Evolutionary conservation across 2,888 invertebrate species (phyloP), one percentile per base, ranked within the genome.

Genomic region (Deilephila elpenor): DNA sequence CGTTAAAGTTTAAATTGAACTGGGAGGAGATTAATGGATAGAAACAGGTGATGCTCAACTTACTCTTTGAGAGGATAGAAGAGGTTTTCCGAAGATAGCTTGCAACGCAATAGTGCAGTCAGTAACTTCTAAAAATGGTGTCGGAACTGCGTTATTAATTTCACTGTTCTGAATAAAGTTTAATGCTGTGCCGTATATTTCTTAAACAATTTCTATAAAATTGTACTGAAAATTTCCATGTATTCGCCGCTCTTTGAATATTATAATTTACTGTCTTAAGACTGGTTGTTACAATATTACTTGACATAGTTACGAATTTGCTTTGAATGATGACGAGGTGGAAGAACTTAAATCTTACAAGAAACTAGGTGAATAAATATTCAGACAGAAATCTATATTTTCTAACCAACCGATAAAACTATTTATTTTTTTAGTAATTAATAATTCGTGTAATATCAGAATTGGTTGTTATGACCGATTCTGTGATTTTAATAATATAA

Each of bases 11-110:
- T 44, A 67, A 67, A 67, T 44, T 67, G 67, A 14, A 14, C 14
- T 25, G 29, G 44, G 17, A 2, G 25, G 3, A 25, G 11, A 44
- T 44, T 64, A 51, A 67, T 67, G 67, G 67, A 25, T 51, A 25
- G 67, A 67, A 62, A 67, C 67, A 67, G 67, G 67, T 67, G 67
- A 67, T 67, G 67, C 67, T 67, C 51, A 67, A 51, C 67, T 67
- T 67, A 67, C 51, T 67, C 67, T 67, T 67, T 29, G 67, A 67
- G 67, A 25, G 67, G 67, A 67, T 51, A 67, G 51, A 17, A 25
- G 67, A 67, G 51, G 67, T 51, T 67, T 64, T 51, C 67, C 44
- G 25, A 25, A 67, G 67, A 67, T 51, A 67, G 44, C 67, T 67
- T 67, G 67, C 67, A 67, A 20, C 25, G 51, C 67, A 67, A 67